Evolutionary conservation across 2,113 vertebrate genomes (phyloP).

Genomic region (Trogon surrucura): DNA sequence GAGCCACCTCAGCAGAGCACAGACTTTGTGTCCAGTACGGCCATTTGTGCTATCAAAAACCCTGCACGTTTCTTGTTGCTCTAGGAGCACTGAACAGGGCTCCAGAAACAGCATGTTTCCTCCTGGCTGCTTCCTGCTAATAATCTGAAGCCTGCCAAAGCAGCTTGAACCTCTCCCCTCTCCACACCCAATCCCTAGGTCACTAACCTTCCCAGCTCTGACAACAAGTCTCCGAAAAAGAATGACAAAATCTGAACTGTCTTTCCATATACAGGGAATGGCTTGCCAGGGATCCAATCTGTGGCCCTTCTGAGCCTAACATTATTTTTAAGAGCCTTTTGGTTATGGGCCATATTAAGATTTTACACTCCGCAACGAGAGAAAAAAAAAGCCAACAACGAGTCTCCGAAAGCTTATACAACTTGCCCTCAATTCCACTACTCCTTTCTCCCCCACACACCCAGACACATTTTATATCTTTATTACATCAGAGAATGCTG

Average conservation of each 20-base stretch:
- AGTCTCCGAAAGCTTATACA: constrained; percentile 33
- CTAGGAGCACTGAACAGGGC: background rate
- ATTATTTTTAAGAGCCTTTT: constrained; percentile 34
- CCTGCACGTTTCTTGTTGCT: background rate
- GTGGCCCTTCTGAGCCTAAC: constrained; percentile 10
- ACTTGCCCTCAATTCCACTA: constrained; percentile 31
- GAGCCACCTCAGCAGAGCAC: background rate
- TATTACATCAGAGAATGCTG: constrained; percentile 68
- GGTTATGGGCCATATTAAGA: background rate
- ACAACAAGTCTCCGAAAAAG: constrained; percentile 56
- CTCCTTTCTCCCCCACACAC: background rate
- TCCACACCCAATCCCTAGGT: constrained; percentile 73
- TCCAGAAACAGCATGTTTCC: constrained; percentile 32
- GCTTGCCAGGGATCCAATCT: constrained; percentile 30
- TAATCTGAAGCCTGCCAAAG: constrained; percentile 50
- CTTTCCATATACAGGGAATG: constrained; percentile 18
- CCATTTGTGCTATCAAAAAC: background rate
- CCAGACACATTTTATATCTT: constrained; percentile 48
- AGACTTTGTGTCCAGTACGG: background rate
- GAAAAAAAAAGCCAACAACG: background rate
- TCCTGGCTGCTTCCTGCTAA: constrained; percentile 42
- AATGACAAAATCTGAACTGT: constrained; percentile 59
- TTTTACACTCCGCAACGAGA: background rate
- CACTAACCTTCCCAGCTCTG: constrained; percentile 51
- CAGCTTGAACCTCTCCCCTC: constrained; percentile 48